These are phyloP conservation scores for Peucedramus taeniatus DNA, from an alignment of 2,113 vertebrate genomes.

Conservation along the genomic window DNA sequence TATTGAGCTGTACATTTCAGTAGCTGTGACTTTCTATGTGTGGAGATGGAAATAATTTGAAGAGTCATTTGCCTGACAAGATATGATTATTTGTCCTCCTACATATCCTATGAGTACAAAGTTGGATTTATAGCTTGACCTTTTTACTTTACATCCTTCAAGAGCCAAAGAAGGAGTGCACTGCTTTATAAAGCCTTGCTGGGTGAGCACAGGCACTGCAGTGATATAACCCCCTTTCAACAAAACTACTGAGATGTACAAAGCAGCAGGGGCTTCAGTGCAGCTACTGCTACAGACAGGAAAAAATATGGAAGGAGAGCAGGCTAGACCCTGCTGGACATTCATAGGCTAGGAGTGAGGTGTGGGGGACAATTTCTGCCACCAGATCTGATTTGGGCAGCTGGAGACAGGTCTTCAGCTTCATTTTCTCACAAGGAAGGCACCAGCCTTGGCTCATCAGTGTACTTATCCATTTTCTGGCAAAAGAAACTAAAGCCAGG, in stretches of 20 bases:
- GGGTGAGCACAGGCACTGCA: not conserved
- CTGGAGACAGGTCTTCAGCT: not conserved
- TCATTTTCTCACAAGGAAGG: not conserved
- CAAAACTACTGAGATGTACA: not conserved
- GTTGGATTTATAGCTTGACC: not conserved
- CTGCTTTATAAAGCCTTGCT: not conserved
- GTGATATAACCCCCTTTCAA: fast-evolving
- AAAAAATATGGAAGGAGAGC: not conserved
- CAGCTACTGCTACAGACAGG: not conserved
- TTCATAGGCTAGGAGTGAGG: not conserved
- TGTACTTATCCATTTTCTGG: not conserved
- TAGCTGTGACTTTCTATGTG: not conserved
- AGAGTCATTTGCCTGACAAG: not conserved
- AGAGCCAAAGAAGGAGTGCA: not conserved
- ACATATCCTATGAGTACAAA: not conserved
- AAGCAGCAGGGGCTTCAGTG: not conserved
- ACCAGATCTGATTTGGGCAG: not conserved
- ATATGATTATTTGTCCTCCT: not conserved
- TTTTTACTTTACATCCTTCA: not conserved
- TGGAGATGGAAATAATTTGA: not conserved
- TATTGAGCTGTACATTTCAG: not conserved
- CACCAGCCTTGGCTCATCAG: not conserved
- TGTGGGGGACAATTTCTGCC: not conserved
- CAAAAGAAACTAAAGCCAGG: not conserved
- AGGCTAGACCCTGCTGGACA: not conserved